phyloP scores from a whole-genome alignment of 2,888 invertebrate species.

The Drosophila formosana region DNA sequence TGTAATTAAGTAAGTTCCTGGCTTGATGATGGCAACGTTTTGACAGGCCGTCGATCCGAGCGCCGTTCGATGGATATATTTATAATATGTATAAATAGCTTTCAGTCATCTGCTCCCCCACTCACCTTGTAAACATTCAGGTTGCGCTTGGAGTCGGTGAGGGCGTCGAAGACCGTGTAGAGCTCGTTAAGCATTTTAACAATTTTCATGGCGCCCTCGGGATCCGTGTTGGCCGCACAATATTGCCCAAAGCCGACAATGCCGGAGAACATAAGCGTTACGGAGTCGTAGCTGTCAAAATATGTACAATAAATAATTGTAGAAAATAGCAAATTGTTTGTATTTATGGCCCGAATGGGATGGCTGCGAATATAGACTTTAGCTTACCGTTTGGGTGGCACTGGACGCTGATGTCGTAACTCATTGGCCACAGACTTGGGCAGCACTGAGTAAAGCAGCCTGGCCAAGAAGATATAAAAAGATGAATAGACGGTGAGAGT shows the following conservation, averaged over 20 bases:
- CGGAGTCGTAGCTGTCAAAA: slow-evolving; percentile 91
- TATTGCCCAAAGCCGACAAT: slow-evolving; percentile 96
- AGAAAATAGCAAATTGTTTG: slow-evolving; percentile 52
- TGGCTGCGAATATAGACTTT: slow-evolving; percentile 5
- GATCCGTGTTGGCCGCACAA: slow-evolving; percentile 95
- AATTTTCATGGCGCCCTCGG: slow-evolving; percentile 97
- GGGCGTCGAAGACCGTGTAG: slow-evolving; percentile 96
- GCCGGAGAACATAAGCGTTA: slow-evolving; percentile 97
- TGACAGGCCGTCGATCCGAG: slow-evolving; percentile 32
- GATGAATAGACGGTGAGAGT: background rate
- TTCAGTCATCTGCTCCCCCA: background rate
- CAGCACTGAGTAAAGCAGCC: slow-evolving; percentile 96
- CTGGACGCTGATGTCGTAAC: slow-evolving; percentile 95
- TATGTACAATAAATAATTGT: slow-evolving; percentile 55
- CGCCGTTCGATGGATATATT: slow-evolving; percentile 16
- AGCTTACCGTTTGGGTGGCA: slow-evolving; percentile 92
- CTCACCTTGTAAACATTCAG: slow-evolving; percentile 97
- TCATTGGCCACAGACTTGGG: slow-evolving; percentile 98
- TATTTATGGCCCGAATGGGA: slow-evolving; percentile 27
- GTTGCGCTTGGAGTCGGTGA: slow-evolving; percentile 96
- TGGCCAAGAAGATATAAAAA: slow-evolving; percentile 82
- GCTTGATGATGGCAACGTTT: slow-evolving; percentile 35
- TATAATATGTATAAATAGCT: slow-evolving; percentile 8
- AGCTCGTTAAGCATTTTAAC: slow-evolving; percentile 96
- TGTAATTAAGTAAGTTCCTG: slow-evolving; percentile 67